Evolutionary conservation across 2,888 invertebrate species (phyloP).

Genomic region (Eutolmus rufibarbis): DNA sequence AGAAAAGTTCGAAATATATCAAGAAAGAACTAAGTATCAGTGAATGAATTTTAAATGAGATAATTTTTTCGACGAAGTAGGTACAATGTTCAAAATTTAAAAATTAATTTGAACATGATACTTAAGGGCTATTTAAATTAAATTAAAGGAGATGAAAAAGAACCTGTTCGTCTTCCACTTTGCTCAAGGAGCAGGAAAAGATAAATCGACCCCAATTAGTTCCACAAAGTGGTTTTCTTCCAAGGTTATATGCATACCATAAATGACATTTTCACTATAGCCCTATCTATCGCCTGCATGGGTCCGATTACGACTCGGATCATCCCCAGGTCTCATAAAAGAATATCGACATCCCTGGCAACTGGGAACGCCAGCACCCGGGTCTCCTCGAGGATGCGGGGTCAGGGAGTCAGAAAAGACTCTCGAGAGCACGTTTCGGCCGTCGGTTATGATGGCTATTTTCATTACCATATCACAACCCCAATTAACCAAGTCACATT

Average conservation of each 20-base stretch:
- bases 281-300: background rate
- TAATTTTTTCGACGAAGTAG: background rate
- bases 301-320: background rate
- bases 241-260: background rate
- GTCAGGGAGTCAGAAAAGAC: background rate
- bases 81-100: background rate
- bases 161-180: background rate
- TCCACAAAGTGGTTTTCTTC: background rate
- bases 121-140: background rate
- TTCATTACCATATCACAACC: slow-evolving; percentile 21
- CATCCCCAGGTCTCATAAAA: background rate
- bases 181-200: background rate
- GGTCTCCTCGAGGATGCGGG: background rate
- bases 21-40: no score
- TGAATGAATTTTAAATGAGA: background rate
- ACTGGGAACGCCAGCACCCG: background rate
- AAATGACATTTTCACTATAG: background rate
- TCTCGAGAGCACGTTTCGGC: background rate
- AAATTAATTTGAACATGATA: background rate
- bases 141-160: background rate
- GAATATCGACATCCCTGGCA: background rate
- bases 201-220: background rate
- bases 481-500: slow-evolving; percentile 21
- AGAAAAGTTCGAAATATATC: no score
- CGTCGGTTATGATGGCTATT: slow-evolving; percentile 6